Conservation (phyloP, 1,140 invertebrate species). For the Holotrichia oblita region DNA sequence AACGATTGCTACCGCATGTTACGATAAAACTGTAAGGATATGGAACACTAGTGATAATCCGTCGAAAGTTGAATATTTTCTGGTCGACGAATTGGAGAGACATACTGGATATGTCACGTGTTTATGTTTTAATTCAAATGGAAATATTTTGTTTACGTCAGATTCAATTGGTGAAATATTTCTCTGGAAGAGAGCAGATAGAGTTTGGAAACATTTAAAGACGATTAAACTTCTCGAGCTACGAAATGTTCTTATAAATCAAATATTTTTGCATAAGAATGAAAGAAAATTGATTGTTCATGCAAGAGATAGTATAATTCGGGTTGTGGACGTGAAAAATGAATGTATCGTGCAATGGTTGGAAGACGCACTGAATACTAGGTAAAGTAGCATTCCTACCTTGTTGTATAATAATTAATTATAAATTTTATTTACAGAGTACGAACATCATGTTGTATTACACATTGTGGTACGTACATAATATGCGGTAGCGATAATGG, state of each 20-base stretch:
- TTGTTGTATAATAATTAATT: background rate
- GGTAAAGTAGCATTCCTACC: slow-evolving; percentile 31
- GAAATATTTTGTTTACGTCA: slow-evolving; percentile 51
- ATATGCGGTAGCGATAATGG: slow-evolving; percentile 49
- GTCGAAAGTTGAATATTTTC: slow-evolving; percentile 43
- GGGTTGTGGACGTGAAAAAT: slow-evolving; percentile 52
- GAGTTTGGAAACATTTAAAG: slow-evolving; percentile 45
- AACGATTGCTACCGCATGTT: slow-evolving; percentile 55
- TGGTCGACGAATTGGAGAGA: slow-evolving; percentile 52
- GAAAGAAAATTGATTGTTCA: slow-evolving; percentile 53
- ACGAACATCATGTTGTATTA: slow-evolving; percentile 49
- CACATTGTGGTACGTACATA: slow-evolving; percentile 47
- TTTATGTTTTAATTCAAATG: slow-evolving; percentile 52
- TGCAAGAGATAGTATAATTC: slow-evolving; percentile 54
- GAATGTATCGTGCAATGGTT: slow-evolving; percentile 50
- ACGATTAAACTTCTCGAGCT: slow-evolving; percentile 52
- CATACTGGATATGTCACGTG: slow-evolving; percentile 56
- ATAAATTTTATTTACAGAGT: slow-evolving; percentile 47
- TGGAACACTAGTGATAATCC: slow-evolving; percentile 48
- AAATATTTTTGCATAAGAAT: slow-evolving; percentile 54
- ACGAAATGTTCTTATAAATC: slow-evolving; percentile 54
- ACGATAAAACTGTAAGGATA: slow-evolving; percentile 55
- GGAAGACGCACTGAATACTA: slow-evolving; percentile 48
- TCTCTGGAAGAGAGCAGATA: slow-evolving; percentile 52
- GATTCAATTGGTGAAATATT: slow-evolving; percentile 55